Evolutionary conservation across 2,888 invertebrate genomes (phyloP).

Genomic region (Aporophyla lueneburgensis): DNA sequence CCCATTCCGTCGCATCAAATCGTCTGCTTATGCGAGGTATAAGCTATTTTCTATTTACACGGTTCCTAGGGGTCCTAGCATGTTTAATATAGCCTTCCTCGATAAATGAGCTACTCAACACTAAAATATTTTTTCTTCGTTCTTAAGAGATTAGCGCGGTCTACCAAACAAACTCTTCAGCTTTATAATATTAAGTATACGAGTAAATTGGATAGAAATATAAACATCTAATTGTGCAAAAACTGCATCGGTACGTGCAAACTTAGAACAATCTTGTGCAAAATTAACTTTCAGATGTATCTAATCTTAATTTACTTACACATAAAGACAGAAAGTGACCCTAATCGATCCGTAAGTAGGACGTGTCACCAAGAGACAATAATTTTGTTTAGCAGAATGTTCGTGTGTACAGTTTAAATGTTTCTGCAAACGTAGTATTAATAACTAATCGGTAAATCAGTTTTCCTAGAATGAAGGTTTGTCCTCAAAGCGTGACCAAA

Average conservation of each 20-base stretch:
- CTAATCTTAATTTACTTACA: slow-evolving; percentile 23
- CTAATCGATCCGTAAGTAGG: slow-evolving; percentile 19
- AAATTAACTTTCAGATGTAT: slow-evolving; percentile 27
- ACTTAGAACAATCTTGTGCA: slow-evolving; percentile 4
- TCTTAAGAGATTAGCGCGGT: too few species aligned
- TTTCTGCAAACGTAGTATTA: not conserved
- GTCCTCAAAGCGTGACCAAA: slow-evolving; percentile 1
- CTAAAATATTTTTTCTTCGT: too few species aligned
- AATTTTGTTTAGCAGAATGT: not conserved
- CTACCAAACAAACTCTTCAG: too few species aligned
- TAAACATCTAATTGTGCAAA: not conserved
- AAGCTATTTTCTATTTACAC: too few species aligned
- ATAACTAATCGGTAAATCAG: not conserved
- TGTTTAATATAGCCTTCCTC: too few species aligned
- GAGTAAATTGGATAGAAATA: not conserved
- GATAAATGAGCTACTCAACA: too few species aligned
- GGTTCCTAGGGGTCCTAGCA: too few species aligned
- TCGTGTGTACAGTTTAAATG: not conserved
- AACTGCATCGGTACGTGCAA: not conserved
- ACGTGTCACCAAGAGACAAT: slow-evolving; percentile 19
- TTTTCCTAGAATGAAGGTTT: not conserved
- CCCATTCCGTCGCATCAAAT: too few species aligned
- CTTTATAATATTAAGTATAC: too few species aligned
- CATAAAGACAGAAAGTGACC: slow-evolving; percentile 19
- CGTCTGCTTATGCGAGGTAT: too few species aligned